Evolutionary conservation across 1,140 invertebrate species (phyloP), one percentile per base, ranked within the genome.

Genomic region (Drosophila melanica): DNA sequence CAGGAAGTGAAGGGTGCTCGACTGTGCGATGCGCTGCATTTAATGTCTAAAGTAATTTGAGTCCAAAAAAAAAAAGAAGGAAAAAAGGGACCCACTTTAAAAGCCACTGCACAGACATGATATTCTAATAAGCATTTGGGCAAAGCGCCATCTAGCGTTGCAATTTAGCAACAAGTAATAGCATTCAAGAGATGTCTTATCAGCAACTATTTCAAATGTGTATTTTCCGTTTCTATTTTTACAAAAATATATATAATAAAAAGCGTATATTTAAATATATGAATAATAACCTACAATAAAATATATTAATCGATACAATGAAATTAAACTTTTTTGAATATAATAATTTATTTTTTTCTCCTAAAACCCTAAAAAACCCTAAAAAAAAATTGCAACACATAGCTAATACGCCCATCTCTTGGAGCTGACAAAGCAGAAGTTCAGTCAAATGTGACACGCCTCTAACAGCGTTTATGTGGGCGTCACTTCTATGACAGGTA

Each of bases 81-180:
- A n/a, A 20, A n/a, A 20, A 14, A 4, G 9, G 33, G 16, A 23
- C 7, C 4, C 4, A 44, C 6, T 16, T 18, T 8, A 33, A 53
- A 20, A 53, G 27, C 12, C 35, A 65, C 30, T n/a, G 16, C 47
- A 23, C 3, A 41, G 5, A 14, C 11, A 33, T 50, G 35, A 57
- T 57, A 71, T 65, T 57, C 68, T 72, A 72, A 67, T 72, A 72
- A 67, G 63, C 54, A 20, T 66, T 55, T 50, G 53, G 35, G 62
- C 62, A 66, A n/a, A 11, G 5, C 37, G 63, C 68, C 68, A 71
- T 65, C 62, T 71, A 58, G 30, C 47, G 69, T 20, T 12, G 39
- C 6, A 39, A 48, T 48, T 35, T 44, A 20, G 37, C 65, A 68
- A 30, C 41, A 51, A 30, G 54, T 51, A 39, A 27, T 44, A 35